Evolutionary conservation across 2,797 vertebrate species (phyloP).

Genomic region (Acanthornis magna): DNA sequence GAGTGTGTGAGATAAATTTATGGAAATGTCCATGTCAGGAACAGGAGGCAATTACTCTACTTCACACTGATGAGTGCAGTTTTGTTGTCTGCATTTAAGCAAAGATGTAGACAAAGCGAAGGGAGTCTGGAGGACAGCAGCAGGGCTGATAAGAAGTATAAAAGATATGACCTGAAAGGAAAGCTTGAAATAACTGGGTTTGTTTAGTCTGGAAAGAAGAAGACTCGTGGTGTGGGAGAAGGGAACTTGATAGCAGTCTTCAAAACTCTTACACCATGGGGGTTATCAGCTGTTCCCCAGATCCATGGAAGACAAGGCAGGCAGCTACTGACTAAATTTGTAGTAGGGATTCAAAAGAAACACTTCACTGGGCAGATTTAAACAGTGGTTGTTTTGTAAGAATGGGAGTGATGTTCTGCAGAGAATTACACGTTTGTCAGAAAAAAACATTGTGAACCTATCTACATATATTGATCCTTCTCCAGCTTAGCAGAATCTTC

Average conservation of each 20-base stretch:
- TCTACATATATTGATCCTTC: background rate
- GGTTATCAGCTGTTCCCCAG: background rate
- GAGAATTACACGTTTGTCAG: background rate
- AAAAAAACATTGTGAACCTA: background rate
- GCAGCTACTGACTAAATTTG: background rate
- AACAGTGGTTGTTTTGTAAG: background rate
- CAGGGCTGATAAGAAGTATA: conserved; percentile 35
- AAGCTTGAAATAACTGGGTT: conserved; percentile 13
- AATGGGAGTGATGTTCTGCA: background rate
- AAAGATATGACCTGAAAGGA: conserved; percentile 3
- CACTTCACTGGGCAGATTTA: background rate
- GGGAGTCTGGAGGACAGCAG: background rate
- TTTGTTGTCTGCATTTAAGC: background rate
- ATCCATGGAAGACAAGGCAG: background rate
- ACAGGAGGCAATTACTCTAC: background rate
- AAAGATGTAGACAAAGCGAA: background rate
- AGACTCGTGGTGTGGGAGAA: background rate
- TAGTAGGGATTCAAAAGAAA: background rate
- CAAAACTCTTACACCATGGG: background rate
- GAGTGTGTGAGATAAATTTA: background rate
- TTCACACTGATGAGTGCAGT: background rate
- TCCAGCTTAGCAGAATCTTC: background rate
- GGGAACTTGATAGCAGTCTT: background rate
- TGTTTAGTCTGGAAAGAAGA: conserved; percentile 57
- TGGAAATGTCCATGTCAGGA: background rate